phyloP scores from a whole-genome alignment of 2,888 invertebrate genomes.

The Podotricha telesiphe region DNA sequence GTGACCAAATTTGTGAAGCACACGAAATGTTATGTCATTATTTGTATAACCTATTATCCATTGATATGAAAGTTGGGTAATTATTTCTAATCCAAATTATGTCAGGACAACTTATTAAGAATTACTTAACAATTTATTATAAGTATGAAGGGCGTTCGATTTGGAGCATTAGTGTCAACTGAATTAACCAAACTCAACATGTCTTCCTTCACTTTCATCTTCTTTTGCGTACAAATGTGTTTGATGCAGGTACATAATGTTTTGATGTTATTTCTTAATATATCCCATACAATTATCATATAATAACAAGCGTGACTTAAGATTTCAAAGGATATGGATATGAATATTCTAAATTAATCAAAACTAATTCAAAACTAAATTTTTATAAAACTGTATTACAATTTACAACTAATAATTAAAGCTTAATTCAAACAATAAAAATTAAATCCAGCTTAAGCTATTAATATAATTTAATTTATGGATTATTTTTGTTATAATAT shows the following conservation, averaged over 20 bases:
- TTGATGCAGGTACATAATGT: slow-evolving; percentile 52
- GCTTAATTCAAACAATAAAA: no score
- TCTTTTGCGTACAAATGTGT: slow-evolving; percentile 56
- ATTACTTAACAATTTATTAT: neutral
- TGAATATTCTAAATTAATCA: no score
- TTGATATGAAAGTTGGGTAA: slow-evolving; percentile 18
- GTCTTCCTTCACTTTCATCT: slow-evolving; percentile 51
- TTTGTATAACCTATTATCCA: neutral
- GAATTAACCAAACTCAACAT: slow-evolving; percentile 37
- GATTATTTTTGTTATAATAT: no score
- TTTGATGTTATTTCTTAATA: no score
- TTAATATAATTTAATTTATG: neutral
- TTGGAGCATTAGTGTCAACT: neutral
- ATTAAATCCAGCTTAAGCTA: no score
- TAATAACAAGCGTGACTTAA: no score
- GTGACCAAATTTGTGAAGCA: neutral
- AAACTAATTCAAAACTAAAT: no score
- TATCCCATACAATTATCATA: no score
- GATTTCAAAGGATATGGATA: no score
- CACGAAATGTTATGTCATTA: neutral
- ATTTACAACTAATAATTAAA: no score
- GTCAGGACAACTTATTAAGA: slow-evolving; percentile 1
- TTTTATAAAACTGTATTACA: no score
- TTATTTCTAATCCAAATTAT: slow-evolving; percentile 22
- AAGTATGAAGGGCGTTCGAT: neutral